Evolutionary conservation across 2,797 vertebrate genomes (phyloP), one percentile per base, ranked within the genome.

Genomic region (Cheirogaleus major): DNA sequence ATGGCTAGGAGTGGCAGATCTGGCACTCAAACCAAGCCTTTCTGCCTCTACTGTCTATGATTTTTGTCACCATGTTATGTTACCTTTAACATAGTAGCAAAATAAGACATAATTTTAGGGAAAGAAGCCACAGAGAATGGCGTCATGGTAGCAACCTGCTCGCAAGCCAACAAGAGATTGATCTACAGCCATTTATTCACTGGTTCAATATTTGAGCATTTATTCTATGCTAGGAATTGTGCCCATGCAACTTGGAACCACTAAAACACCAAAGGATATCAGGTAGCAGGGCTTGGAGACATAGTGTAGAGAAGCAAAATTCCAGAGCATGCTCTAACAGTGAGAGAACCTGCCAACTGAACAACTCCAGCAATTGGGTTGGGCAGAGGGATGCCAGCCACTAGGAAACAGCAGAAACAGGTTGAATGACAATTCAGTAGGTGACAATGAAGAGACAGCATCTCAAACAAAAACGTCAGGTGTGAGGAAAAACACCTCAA

Each of bases 251-350:
- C 25, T 61, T 48, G 73, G 61, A 84, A 73, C 3, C 72, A 89
- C 30, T 84, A 35, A 91, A 90, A 84, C 43, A 83, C 50, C 84
- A 59, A 96, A 90, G 78, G 48, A 27, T 80, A 81, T 90, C 83
- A 89, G 41, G 61, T 63, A 65, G 81, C 48, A 91, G 85, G 59
- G 67, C n/a, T 43, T 61, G 41, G 83, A 95, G 79, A 92, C 32
- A 57, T 61, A 88, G 14, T 11, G 15, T 27, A 84, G 27, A 80
- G 50, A n/a, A 87, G 67, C 2, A 18, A 23, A 88, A 75, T 79
- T 88, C 38, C 52, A 85, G 50, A 89, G 43, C 38, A 69, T 41
- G 18, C 13, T 67, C 57, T 82, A 73, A 35, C 32, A 52, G 23
- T 17, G 30, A 89, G 6, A 82, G 35, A 78, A 57, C 4, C 65